phyloP scores from a whole-genome alignment of 2,797 vertebrate species.

The Mormyrops boulengeri region DNA sequence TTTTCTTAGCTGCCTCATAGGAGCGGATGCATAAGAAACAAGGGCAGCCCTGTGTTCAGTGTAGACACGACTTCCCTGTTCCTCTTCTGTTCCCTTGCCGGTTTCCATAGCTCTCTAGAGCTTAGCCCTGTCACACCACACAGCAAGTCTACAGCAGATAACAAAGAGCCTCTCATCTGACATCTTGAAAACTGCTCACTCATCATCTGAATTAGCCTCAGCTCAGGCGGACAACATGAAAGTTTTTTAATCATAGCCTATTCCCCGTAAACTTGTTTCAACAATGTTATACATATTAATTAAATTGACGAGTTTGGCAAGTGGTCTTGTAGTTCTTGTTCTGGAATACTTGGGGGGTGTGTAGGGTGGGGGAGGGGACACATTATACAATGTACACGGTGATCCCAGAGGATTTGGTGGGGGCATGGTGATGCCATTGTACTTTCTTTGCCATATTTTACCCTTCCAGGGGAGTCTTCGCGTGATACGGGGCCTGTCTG shows the following conservation, averaged over 20 bases:
- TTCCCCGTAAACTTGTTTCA: background rate
- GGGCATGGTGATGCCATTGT: background rate
- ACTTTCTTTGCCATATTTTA: background rate
- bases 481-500: background rate
- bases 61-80: background rate
- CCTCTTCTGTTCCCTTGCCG: background rate
- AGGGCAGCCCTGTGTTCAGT: background rate
- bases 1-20: background rate
- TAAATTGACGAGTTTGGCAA: background rate
- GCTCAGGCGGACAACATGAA: slow-evolving; percentile 37
- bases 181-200: slow-evolving; percentile 29
- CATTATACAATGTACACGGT: background rate
- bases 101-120: background rate
- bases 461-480: background rate
- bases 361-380: background rate
- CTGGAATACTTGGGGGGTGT: background rate
- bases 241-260: slow-evolving; percentile 39
- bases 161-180: slow-evolving; percentile 18
- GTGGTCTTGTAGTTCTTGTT: background rate
- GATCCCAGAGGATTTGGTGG: background rate
- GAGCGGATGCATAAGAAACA: background rate
- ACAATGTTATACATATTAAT: background rate
- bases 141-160: slow-evolving; percentile 18
- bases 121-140: background rate
- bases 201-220: slow-evolving; percentile 35